These are phyloP conservation scores for Harpegnathos saltator DNA, from an alignment of 1,140 invertebrate species.

Conservation along the genomic window DNA sequence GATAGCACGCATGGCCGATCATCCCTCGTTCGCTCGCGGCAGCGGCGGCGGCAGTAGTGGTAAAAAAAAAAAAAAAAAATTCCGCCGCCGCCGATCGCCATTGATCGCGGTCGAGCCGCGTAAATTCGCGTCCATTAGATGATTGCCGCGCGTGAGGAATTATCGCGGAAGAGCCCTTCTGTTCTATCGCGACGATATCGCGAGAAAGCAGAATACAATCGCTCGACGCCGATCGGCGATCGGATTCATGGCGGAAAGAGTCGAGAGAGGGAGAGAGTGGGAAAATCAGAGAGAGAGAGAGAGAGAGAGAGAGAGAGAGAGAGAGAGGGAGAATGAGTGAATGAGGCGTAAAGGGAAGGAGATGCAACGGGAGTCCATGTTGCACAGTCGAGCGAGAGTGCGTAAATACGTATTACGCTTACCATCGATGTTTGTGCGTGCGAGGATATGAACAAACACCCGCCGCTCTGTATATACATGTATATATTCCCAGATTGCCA, in stretches of 20 bases:
- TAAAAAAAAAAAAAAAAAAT: slow-evolving; percentile 48
- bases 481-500: slow-evolving; percentile 65
- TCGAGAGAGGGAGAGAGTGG: neutral
- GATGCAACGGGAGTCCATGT: neutral
- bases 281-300: neutral
- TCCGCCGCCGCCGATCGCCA: slow-evolving; percentile 55
- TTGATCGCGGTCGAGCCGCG: slow-evolving; percentile 56
- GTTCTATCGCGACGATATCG: slow-evolving; percentile 28
- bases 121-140: slow-evolving; percentile 63
- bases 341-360: neutral
- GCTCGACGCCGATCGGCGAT: slow-evolving; percentile 39
- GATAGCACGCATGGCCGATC: slow-evolving; percentile 64
- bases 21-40: slow-evolving; percentile 37
- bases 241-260: slow-evolving; percentile 23
- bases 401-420: slow-evolving; percentile 63
- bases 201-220: slow-evolving; percentile 33
- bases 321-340: too few species aligned
- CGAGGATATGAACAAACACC: slow-evolving; percentile 55
- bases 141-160: slow-evolving; percentile 70
- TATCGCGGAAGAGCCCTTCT: slow-evolving; percentile 53
- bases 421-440: slow-evolving; percentile 64
- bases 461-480: neutral
- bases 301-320: neutral
- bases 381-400: slow-evolving; percentile 19
- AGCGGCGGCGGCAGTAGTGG: slow-evolving; percentile 18